Evolutionary conservation across 2,797 vertebrate species (phyloP), one percentile per base, ranked within the genome.

Genomic region (Loriculus beryllinus): DNA sequence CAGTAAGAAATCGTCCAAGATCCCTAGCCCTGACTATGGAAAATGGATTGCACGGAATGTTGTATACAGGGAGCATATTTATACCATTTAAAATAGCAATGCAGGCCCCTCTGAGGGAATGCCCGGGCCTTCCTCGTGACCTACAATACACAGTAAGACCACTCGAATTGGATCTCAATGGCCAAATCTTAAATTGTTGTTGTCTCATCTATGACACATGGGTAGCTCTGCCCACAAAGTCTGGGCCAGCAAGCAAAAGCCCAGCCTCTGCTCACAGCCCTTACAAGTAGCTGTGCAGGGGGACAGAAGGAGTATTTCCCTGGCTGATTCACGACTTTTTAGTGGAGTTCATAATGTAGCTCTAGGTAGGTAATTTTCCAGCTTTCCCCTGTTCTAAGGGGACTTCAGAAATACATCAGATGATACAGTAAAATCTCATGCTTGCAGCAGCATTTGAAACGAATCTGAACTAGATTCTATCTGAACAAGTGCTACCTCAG

Each of bases 181-280:
- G 51, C 7, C 51, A 71, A 14, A 52, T 18, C 37, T 45, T 14
- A 12, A 29, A 31, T 9, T 47, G 33, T 40, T 43, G 3, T 14
- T 37, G 23, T 9, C 22, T 39, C 39, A 52, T 10, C 3, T 28
- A 9, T 7, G 26, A 31, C 51, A 19, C 28, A 4, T 0, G 0
- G 25, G 47, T 9, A 54, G 65, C 37, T 70, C 59, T 23, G 29
- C 35, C 48, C 47, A 59, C 23, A 26, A 5, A 18, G 12, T 25
- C 72, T 76, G 45, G 43, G 35, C 22, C 47, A 63, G 31, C 3
- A 8, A 77, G 70, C 39, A 77, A 51, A 70, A 51, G 65, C 9
- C 31, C 65, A 54, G 33, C 42, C 62, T 48, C 51, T 52, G 80
- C 56, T 81, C 56, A 42, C 39, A 59, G 69, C 54, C 54, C 67